These are phyloP conservation scores for Andrena flavipes DNA, from an alignment of 2,888 invertebrate species.

Conservation along the genomic window DNA sequence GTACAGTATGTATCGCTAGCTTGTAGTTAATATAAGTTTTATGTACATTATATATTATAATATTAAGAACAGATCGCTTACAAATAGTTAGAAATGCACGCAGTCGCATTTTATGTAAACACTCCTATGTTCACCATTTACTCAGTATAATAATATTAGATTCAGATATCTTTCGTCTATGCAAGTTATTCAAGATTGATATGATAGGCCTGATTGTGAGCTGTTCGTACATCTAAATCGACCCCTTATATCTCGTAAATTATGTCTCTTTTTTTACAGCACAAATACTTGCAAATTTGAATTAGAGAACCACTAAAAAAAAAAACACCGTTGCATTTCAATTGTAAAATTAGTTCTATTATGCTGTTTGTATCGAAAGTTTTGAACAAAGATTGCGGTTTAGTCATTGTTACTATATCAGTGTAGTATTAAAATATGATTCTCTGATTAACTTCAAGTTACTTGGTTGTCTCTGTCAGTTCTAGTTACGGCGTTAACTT, in stretches of 20 bases:
- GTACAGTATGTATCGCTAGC: constrained; percentile 51
- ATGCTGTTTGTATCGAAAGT: constrained; percentile 9
- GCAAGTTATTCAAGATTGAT: constrained; percentile 52
- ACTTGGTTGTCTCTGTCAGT: constrained; percentile 45
- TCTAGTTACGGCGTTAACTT: constrained; percentile 27
- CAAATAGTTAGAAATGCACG: constrained; percentile 51
- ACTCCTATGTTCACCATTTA: constrained; percentile 30
- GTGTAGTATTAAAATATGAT: constrained; percentile 48
- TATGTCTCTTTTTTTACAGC: not conserved
- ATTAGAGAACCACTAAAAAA: constrained; percentile 3
- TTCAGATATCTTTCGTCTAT: constrained; percentile 43
- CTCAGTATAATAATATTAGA: constrained; percentile 51
- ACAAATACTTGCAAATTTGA: not conserved
- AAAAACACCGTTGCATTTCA: not conserved
- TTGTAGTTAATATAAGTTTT: constrained; percentile 48
- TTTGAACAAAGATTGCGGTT: constrained; percentile 8
- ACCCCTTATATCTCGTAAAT: constrained; percentile 16
- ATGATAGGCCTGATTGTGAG: constrained; percentile 61
- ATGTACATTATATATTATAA: constrained; percentile 61
- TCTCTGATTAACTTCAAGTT: constrained; percentile 21
- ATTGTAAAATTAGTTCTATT: constrained; percentile 1
- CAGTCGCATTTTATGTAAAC: constrained; percentile 34
- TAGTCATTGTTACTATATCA: constrained; percentile 28
- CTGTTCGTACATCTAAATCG: constrained; percentile 27
- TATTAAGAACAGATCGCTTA: constrained; percentile 54